Conservation (phyloP, 2,797 vertebrate genomes). For the Lates japonicus region DNA sequence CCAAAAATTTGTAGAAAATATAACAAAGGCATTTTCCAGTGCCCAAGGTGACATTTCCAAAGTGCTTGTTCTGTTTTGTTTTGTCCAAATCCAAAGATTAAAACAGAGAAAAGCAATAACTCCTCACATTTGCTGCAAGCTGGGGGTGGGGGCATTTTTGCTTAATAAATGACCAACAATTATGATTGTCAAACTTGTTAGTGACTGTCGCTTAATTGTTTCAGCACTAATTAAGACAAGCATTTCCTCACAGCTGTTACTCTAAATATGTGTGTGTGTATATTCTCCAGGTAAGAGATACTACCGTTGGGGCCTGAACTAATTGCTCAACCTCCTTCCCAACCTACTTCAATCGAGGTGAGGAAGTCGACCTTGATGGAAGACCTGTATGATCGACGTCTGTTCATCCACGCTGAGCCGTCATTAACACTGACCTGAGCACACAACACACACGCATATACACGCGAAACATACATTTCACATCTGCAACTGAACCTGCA, state of each 20-base stretch:
- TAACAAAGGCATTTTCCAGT: background rate
- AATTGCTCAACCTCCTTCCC: too few species aligned
- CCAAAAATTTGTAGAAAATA: background rate
- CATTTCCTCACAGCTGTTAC: background rate
- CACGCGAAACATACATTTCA: slow-evolving; percentile 1
- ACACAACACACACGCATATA: slow-evolving; percentile 14
- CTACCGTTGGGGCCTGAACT: too few species aligned
- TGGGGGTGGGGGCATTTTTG: background rate
- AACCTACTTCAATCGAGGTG: slow-evolving; percentile 93
- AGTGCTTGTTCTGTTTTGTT: background rate
- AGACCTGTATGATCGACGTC: slow-evolving; percentile 91
- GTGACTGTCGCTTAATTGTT: background rate
- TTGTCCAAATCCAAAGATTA: background rate
- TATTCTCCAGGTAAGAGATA: slow-evolving; percentile 89
- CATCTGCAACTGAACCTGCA: slow-evolving; percentile 17
- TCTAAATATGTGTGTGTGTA: background rate
- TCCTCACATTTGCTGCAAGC: too few species aligned
- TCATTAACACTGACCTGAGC: slow-evolving; percentile 85
- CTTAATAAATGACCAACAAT: background rate
- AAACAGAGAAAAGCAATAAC: background rate
- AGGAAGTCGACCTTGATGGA: slow-evolving; percentile 92
- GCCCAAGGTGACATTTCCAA: background rate
- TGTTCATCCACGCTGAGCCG: slow-evolving; percentile 89
- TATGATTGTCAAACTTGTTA: too few species aligned
- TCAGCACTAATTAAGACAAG: background rate